phyloP scores from a whole-genome alignment of 2,888 invertebrate species.

The Odontomyia ornata region DNA sequence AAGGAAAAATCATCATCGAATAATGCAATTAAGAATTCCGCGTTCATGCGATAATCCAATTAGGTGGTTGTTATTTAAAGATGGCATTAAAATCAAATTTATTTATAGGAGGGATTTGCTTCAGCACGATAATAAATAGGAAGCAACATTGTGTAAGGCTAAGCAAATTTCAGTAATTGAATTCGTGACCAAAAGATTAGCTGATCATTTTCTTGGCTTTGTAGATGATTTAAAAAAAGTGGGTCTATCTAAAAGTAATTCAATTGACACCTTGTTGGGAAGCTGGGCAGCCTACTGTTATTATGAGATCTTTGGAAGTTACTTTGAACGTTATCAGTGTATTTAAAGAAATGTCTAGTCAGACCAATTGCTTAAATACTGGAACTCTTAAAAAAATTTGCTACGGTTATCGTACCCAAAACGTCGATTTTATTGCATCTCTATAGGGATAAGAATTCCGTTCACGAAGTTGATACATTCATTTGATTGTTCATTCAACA shows the following conservation, averaged over 20 bases:
- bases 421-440: too few relatives aligned
- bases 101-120: slow-evolving; percentile 17
- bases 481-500: too few relatives aligned
- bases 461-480: too few relatives aligned
- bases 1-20: slow-evolving; percentile 34
- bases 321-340: too few relatives aligned
- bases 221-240: neutral
- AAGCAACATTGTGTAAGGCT: neutral
- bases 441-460: too few relatives aligned
- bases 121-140: neutral
- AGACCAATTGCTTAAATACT: too few relatives aligned
- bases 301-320: too few relatives aligned
- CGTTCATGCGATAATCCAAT: slow-evolving; percentile 35
- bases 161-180: neutral
- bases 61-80: slow-evolving; percentile 36
- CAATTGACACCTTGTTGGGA: neutral
- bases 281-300: neutral
- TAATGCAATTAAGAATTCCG: slow-evolving; percentile 35
- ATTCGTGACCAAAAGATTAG: neutral
- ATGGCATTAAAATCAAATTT: slow-evolving; percentile 29
- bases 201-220: neutral
- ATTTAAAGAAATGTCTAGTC: too few relatives aligned
- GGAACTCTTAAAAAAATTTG: too few relatives aligned
- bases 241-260: neutral
- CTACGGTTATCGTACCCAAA: too few relatives aligned